Evolutionary conservation across 2,113 vertebrate species (phyloP), one percentile per base, ranked within the genome.

Genomic region (Corapipo altera): DNA sequence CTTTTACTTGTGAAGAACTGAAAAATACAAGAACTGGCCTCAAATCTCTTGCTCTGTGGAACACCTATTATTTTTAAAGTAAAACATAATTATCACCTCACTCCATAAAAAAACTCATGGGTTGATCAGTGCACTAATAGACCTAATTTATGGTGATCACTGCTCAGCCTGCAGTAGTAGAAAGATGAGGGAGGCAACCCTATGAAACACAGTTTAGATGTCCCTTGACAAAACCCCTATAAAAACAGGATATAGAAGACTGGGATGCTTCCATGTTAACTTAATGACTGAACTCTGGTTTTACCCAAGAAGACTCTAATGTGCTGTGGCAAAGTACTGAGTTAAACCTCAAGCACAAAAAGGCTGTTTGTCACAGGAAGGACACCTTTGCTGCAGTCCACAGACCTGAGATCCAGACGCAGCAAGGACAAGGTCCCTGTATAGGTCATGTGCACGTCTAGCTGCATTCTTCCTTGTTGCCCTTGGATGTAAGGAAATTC

Each of bases 361-460:
- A n/a, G 23, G 15, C 8, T 32, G 76, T 66, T 46, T 62, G 52
- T 15, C 37, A 41, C 24, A 51, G 33, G 35, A 48, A 61, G 32
- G 32, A n/a, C 22, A 35, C 13, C 30, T 16, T 33, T 55, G 23
- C 46, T 49, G 49, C 54, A 69, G 55, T 9, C 54, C 33, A 39
- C 2, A 2, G 12, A 27, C 20, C 32, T 4, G 8, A 65, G 32
- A 71, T 43, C 32, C 51, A 66, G 69, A 13, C 13, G n/a, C 8
- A 20, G 51, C 57, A 66, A 65, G 57, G n/a, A 54, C 12, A 15
- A 10, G 8, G 27, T 65, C 9, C 43, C 33, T 1, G 1, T 37
- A 8, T 7, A 33, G 0, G 1, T 10, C 18, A 3, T 6, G 7
- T 3, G 3, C 48, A 26, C 2, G 5, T 35, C 28, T 22, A 71